Percentiles rank a stretch among this genome's conserved stretches.
Conservation (phyloP, 1,140 invertebrate species). For the Anadara kagoshimensis region DNA sequence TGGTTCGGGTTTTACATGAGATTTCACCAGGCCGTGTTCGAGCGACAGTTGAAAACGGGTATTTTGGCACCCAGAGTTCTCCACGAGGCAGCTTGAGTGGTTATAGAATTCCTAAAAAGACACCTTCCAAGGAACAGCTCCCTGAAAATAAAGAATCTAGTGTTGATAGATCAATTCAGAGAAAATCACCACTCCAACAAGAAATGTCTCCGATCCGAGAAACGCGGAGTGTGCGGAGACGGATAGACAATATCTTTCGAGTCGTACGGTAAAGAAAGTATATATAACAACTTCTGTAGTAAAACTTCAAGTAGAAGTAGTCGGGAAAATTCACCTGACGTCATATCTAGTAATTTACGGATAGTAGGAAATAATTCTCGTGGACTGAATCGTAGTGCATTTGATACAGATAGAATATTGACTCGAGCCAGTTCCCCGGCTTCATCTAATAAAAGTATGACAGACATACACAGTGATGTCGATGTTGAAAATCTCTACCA, state of each 20-base stretch:
- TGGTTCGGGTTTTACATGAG: conserved; percentile 52
- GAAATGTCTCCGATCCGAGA: conserved; percentile 16
- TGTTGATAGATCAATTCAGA: not conserved
- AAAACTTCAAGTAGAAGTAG: conserved; percentile 42
- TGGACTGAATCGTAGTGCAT: not conserved
- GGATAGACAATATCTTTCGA: conserved; percentile 37
- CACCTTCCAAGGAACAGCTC: conserved; percentile 21
- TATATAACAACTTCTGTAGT: conserved; percentile 19
- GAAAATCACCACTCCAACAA: not conserved
- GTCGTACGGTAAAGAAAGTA: not conserved
- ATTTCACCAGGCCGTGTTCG: conserved; percentile 51
- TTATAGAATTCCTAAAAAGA: conserved; percentile 10
- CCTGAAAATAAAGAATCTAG: conserved; percentile 32
- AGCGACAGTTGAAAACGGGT: conserved; percentile 43
- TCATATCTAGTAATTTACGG: conserved; percentile 32
- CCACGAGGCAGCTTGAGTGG: conserved; percentile 27
- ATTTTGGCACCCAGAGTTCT: conserved; percentile 36
- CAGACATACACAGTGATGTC: conserved; percentile 46
- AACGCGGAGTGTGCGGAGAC: conserved; percentile 28
- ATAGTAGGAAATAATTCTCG: conserved; percentile 27
- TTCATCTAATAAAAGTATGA: conserved; percentile 28
- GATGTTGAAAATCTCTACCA: conserved; percentile 42
- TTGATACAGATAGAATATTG: conserved; percentile 6
- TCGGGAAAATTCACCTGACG: conserved; percentile 45
- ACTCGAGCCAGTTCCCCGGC: conserved; percentile 17